phyloP scores from a whole-genome alignment of 2,797 vertebrate species.

The Champsocephalus gunnari region DNA sequence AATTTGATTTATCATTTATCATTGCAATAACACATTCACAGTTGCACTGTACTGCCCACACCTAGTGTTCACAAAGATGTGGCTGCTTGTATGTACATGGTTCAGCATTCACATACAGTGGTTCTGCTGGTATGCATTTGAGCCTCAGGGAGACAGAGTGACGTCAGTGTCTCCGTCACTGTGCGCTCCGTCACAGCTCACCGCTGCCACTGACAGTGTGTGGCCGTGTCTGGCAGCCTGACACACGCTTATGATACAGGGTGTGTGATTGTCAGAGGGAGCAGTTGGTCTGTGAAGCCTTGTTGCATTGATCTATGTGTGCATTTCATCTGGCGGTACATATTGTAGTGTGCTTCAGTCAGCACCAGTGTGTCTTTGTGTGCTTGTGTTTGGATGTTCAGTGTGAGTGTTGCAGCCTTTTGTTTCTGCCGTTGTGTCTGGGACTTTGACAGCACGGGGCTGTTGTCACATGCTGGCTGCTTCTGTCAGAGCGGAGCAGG shows the following conservation, averaged over 20 bases:
- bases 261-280: slow-evolving; percentile 29
- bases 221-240: slow-evolving; percentile 39
- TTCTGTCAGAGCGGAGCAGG: slow-evolving; percentile 67
- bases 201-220: slow-evolving; percentile 47
- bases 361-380: slow-evolving; percentile 8
- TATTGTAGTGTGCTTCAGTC: slow-evolving; percentile 14
- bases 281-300: background rate
- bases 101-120: slow-evolving; percentile 27
- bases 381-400: slow-evolving; percentile 41
- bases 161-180: slow-evolving; percentile 60
- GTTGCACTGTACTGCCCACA: background rate
- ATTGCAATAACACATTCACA: background rate
- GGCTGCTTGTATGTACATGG: slow-evolving; percentile 10
- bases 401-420: slow-evolving; percentile 30
- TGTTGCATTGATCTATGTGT: slow-evolving; percentile 24
- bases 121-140: slow-evolving; percentile 42
- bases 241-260: slow-evolving; percentile 36
- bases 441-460: slow-evolving; percentile 64
- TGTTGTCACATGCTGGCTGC: slow-evolving; percentile 74
- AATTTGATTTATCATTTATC: background rate
- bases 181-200: slow-evolving; percentile 59
- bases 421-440: slow-evolving; percentile 48
- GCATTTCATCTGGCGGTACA: slow-evolving; percentile 13
- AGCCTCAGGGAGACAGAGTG: slow-evolving; percentile 63
- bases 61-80: background rate